These are phyloP conservation scores for Poecilia picta DNA, from an alignment of 2,797 vertebrate genomes.

Conservation along the genomic window DNA sequence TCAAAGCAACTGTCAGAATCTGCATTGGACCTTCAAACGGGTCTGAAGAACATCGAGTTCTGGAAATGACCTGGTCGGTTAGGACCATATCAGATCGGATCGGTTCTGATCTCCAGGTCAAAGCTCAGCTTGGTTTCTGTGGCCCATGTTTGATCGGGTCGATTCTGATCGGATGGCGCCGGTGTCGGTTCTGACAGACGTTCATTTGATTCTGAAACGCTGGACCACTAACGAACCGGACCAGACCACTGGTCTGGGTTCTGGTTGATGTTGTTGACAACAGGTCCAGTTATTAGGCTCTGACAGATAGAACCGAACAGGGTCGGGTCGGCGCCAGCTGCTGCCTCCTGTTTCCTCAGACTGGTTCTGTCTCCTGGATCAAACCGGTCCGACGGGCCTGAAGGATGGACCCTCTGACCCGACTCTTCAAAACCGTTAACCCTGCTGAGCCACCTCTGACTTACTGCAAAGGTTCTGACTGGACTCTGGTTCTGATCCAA, in stretches of 20 bases:
- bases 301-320: not conserved
- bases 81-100: no score
- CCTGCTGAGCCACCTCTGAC: not conserved
- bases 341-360: not conserved
- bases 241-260: conserved; percentile 49
- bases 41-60: no score
- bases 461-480: not conserved
- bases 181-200: conserved; percentile 47
- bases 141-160: not conserved
- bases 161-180: no score
- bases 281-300: not conserved
- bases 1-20: not conserved
- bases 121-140: no score
- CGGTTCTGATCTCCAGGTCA: not conserved
- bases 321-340: not conserved
- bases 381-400: not conserved
- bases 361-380: not conserved
- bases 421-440: not conserved
- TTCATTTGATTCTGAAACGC: conserved; percentile 40
- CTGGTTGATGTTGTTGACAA: conserved; percentile 50
- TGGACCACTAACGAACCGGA: not conserved
- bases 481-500: no score
- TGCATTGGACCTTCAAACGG: no score
- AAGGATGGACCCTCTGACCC: not conserved
- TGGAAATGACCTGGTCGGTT: no score